Evolutionary conservation across 2,888 invertebrate genomes (phyloP), one percentile per base, ranked within the genome.

Genomic region (Chydorus sphaericus): DNA sequence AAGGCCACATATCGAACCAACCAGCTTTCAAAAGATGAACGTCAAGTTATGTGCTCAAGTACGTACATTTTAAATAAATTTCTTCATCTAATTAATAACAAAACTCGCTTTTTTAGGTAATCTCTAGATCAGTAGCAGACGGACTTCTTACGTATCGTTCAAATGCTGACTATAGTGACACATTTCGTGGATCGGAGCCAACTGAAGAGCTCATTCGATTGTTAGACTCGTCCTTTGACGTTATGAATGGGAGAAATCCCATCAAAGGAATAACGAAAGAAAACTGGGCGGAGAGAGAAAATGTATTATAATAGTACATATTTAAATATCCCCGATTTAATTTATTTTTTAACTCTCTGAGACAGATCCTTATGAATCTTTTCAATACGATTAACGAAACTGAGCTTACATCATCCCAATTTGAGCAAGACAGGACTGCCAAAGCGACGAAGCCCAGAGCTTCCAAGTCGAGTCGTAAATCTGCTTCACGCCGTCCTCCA

Each of bases 1-100:
- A 30, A 18, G 18, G 16, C 16, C 30, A 7, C 51, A 51, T 30
- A n/a, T 51, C 1, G 8, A 11, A 2, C 51, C 51, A 1, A 51
- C 29, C 10, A 51, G 31, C 31, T 51, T 51, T 31, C 51, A 30
- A 28, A 51, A 51, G 11, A 51, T 51, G 51, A 31, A 18, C 51
- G 51, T 51, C 14, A 51, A 31, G 31, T 18, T 51, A 20, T 29
- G 30, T 1, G 51, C 31, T 18, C 31, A 51, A 18, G 51, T 51
- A 31, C 18, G 18, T 6, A 30, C 16, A 10, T 31, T 18, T 16
- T 16, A 20, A 29, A 31, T 10, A 18, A 10, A 30, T 16, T n/a
- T 29, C 18, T 5, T 3, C 20, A 1, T 29, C 16, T 30, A 50
- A 29, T 16, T 3, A 29, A 28, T 20, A 18, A 31, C 7, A 20